These are phyloP conservation scores for Holothuria leucospilota DNA, from an alignment of 53 echinoderm and acorn worm species.

Conservation along the genomic window DNA sequence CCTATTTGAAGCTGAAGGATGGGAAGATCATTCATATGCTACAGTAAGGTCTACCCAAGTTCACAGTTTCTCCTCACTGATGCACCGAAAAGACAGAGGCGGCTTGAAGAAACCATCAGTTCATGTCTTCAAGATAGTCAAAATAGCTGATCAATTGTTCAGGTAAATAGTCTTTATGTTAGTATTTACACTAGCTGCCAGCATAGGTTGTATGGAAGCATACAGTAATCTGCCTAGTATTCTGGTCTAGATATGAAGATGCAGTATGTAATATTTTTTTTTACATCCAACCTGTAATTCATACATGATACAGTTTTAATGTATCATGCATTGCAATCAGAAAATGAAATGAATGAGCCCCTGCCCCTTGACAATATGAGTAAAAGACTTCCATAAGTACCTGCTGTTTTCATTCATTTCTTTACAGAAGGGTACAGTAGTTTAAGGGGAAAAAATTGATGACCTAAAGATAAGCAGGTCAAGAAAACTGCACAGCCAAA, in stretches of 20 bases:
- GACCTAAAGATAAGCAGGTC: conserved; percentile 7
- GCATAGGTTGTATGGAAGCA: no score
- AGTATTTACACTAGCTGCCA: no score
- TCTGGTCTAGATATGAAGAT: no score
- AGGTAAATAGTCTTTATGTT: background rate
- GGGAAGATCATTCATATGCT: conserved; percentile 4
- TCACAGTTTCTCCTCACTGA: conserved; percentile 12
- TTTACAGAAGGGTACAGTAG: background rate
- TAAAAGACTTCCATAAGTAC: background rate
- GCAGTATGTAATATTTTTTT: no score
- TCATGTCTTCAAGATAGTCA: conserved; percentile 13
- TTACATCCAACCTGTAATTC: no score
- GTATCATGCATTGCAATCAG: no score
- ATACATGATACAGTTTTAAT: no score
- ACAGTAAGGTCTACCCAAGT: background rate
- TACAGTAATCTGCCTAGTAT: no score
- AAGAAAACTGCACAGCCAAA: background rate
- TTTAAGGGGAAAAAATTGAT: conserved; percentile 2
- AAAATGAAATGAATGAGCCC: no score
- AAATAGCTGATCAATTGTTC: conserved; percentile 18
- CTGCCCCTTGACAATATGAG: no score
- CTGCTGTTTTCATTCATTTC: background rate
- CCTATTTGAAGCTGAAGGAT: conserved; percentile 3
- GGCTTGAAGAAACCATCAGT: conserved; percentile 18
- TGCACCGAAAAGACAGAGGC: conserved; percentile 1